Conservation (phyloP, 1,140 invertebrate species). For the Drosophila lini region DNA sequence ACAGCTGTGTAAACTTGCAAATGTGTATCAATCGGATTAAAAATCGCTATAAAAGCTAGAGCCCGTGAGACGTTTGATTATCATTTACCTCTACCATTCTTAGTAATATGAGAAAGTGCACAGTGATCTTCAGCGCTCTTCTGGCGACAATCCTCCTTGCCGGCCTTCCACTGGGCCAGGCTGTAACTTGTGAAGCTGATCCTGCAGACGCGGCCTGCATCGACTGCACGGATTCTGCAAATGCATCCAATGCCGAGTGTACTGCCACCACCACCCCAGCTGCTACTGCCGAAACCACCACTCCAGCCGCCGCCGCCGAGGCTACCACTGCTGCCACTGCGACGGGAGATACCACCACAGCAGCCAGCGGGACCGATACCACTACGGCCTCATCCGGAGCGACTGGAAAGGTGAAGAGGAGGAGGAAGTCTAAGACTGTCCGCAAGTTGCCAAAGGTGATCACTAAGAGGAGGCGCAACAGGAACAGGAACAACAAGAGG, state of each 20-base stretch:
- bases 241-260: neutral
- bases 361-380: neutral
- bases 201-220: neutral
- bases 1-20: slow-evolving; percentile 10
- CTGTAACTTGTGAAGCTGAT: neutral
- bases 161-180: neutral
- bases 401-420: neutral
- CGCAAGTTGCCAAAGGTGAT: neutral
- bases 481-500: slow-evolving; percentile 4
- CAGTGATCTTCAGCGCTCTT: neutral
- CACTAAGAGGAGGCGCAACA: neutral
- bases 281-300: neutral
- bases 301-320: neutral
- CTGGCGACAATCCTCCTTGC: slow-evolving; percentile 16
- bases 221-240: neutral
- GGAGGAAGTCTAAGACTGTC: neutral
- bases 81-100: neutral
- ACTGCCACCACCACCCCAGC: neutral
- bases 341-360: neutral
- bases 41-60: slow-evolving; percentile 2
- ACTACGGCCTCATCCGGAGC: neutral
- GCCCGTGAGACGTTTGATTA: neutral
- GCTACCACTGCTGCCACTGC: neutral
- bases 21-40: neutral
- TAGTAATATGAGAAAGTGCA: slow-evolving; percentile 12